Evolutionary conservation across 2,113 vertebrate genomes (phyloP).

Genomic region (Sinosuthora webbiana): DNA sequence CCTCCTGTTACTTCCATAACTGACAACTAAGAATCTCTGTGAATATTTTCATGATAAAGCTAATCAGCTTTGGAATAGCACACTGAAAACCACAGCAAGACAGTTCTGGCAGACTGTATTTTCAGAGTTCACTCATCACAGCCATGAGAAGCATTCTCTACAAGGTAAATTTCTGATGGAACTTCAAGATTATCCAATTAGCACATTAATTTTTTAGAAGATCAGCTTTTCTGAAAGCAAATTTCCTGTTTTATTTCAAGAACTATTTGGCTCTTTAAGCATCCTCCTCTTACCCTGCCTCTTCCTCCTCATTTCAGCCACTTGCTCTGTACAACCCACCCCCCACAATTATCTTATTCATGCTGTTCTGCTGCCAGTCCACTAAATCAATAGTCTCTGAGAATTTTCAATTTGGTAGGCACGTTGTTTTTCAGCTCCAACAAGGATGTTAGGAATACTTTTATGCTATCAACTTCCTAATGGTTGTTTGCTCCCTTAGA

Average conservation of each 20-base stretch:
- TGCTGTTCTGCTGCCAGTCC: not conserved
- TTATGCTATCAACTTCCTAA: not conserved
- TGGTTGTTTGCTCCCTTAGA: not conserved
- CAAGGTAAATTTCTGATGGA: not conserved
- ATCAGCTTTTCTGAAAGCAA: not conserved
- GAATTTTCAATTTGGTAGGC: not conserved
- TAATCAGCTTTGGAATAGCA: not conserved
- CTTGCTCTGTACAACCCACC: not conserved
- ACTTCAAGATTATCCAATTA: not conserved
- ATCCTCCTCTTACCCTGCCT: not conserved
- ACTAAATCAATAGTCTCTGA: not conserved
- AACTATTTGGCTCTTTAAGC: not conserved
- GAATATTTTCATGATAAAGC: not conserved
- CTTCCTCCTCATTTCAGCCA: not conserved
- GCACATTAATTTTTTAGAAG: not conserved
- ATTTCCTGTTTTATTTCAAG: not conserved
- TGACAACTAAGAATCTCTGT: not conserved
- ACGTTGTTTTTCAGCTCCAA: not conserved
- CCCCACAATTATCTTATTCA: not conserved
- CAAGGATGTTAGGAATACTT: not conserved
- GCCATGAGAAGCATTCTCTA: not conserved
- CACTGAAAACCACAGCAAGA: not conserved
- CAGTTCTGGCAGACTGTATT: not conserved
- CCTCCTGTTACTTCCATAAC: not conserved
- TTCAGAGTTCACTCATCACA: not conserved